Percentiles rank a stretch among this genome's conserved stretches.
These are phyloP conservation scores for Aphelinus atriplicis DNA, from an alignment of 1,140 invertebrate genomes.

Conservation along the genomic window DNA sequence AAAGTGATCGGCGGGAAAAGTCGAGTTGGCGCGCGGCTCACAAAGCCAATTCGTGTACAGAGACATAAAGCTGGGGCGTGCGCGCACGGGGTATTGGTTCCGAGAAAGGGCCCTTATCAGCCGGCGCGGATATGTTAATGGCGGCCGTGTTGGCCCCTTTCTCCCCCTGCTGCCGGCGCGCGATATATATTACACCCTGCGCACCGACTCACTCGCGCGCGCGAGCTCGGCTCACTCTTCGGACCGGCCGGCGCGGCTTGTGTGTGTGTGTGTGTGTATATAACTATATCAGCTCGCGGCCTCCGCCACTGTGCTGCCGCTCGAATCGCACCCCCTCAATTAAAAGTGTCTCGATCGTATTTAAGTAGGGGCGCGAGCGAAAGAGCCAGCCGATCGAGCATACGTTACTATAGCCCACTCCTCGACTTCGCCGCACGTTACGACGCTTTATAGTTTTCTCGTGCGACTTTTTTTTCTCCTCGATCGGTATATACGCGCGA, in stretches of 20 bases:
- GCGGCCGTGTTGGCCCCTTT: constrained; percentile 53
- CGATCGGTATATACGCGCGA: too few relatives aligned
- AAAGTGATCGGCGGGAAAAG: constrained; percentile 33
- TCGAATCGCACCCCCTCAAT: constrained; percentile 33
- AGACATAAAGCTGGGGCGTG: constrained; percentile 46
- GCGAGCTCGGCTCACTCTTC: not conserved
- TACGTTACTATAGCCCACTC: too few relatives aligned
- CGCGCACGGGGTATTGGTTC: constrained; percentile 58
- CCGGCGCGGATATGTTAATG: constrained; percentile 61
- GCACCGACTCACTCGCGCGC: not conserved
- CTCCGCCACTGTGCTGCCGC: not conserved
- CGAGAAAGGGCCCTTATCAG: constrained; percentile 52
- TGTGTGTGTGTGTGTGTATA: constrained; percentile 9
- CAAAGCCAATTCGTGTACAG: not conserved
- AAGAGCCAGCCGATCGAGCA: too few relatives aligned
- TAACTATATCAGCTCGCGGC: constrained; percentile 23
- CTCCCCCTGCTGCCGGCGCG: not conserved
- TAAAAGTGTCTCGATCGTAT: constrained; percentile 29
- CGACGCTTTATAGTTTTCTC: too few relatives aligned
- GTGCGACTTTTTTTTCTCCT: too few relatives aligned
- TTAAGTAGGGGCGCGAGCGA: constrained; percentile 12
- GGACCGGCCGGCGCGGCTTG: not conserved
- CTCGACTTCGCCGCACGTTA: too few relatives aligned
- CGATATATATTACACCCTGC: not conserved
- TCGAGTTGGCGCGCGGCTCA: not conserved